phyloP scores from a whole-genome alignment of 2,113 vertebrate species.

The Varanus komodoensis region DNA sequence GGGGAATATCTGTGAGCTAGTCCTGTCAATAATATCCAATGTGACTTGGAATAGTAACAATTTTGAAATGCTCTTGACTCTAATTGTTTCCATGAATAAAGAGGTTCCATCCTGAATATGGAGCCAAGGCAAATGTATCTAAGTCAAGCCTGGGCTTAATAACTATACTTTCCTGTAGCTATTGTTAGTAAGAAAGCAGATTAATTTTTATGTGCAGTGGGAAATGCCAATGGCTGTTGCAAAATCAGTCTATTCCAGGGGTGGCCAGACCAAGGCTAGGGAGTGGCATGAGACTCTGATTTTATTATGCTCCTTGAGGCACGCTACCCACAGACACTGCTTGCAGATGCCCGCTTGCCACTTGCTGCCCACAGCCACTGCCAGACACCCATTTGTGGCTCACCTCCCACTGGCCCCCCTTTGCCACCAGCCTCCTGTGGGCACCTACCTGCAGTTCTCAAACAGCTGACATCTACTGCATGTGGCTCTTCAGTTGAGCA shows the following conservation, averaged over 20 bases:
- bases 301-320: no score
- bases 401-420: no score
- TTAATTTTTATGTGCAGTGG: neutral
- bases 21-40: neutral
- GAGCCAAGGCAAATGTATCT: neutral
- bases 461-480: no score
- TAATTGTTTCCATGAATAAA: neutral
- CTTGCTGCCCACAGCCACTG: no score
- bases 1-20: neutral
- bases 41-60: neutral
- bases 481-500: no score
- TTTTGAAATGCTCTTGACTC: neutral
- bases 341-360: no score
- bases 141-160: neutral
- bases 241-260: neutral
- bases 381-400: no score
- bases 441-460: no score
- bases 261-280: no score
- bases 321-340: no score
- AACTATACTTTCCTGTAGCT: conserved; percentile 3
- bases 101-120: neutral
- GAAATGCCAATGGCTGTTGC: neutral
- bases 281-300: no score
- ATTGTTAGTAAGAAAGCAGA: neutral
- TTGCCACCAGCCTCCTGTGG: no score